Conservation (phyloP, 2,797 vertebrate species). For the Myotis findleyi region DNA sequence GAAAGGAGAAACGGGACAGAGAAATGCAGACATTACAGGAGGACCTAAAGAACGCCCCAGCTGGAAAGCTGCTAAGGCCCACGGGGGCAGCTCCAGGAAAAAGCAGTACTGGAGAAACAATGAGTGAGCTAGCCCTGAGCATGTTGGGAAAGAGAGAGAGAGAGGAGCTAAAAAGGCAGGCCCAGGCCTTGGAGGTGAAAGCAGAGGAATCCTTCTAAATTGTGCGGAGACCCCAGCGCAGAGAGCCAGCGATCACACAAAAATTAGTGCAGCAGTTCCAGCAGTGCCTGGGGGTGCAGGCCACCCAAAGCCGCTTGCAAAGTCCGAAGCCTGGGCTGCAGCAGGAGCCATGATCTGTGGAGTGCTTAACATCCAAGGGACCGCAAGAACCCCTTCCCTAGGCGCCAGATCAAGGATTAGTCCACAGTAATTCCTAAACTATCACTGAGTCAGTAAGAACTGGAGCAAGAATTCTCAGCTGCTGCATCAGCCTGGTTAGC, state of each 20-base stretch:
- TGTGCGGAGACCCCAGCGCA: not conserved
- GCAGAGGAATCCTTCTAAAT: not conserved
- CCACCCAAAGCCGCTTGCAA: not conserved
- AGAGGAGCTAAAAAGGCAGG: not conserved
- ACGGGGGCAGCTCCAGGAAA: not conserved
- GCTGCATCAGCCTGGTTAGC: not conserved
- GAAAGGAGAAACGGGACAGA: not conserved
- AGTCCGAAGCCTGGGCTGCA: not conserved
- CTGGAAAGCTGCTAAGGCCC: not conserved
- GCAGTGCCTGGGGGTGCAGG: not conserved
- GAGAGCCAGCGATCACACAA: not conserved
- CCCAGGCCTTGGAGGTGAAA: not conserved
- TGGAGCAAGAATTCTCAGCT: not conserved
- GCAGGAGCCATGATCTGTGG: not conserved
- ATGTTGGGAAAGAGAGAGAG: not conserved
- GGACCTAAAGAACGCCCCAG: not conserved
- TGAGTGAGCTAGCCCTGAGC: not conserved
- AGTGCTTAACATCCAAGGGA: not conserved
- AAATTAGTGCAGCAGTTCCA: not conserved
- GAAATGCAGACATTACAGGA: not conserved
- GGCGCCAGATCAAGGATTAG: not conserved
- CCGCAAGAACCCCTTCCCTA: not conserved
- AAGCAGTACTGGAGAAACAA: not conserved
- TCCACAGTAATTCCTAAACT: not conserved
- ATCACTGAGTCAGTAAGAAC: not conserved